Percentiles rank a stretch among this genome's conserved stretches.
These are phyloP conservation scores for Acanthoscelides obtectus DNA, from an alignment of 2,888 invertebrate species.

Conservation along the genomic window DNA sequence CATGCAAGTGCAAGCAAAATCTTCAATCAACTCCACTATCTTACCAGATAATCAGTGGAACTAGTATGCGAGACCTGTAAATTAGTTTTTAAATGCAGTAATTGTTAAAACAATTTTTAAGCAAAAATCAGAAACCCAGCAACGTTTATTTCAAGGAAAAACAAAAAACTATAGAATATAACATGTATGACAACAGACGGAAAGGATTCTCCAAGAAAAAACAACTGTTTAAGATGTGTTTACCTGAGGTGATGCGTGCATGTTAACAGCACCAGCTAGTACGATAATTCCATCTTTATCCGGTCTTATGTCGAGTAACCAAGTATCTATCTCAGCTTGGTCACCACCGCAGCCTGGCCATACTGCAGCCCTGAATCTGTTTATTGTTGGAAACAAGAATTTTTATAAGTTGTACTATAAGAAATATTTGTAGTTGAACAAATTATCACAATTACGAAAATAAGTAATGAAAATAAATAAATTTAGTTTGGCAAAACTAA, in stretches of 20 bases:
- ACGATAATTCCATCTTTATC: constrained; percentile 63
- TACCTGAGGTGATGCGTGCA: constrained; percentile 61
- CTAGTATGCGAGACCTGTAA: neutral
- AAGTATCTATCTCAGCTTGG: constrained; percentile 61
- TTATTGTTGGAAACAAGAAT: too few species aligned
- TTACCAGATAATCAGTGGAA: neutral
- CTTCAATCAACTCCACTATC: neutral
- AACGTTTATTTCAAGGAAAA: too few species aligned
- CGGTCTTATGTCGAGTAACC: constrained; percentile 74
- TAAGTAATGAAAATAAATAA: too few species aligned
- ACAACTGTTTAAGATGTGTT: constrained; percentile 1
- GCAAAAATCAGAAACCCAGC: too few species aligned
- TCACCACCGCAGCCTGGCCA: constrained; percentile 60
- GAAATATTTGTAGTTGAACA: too few species aligned
- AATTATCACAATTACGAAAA: too few species aligned
- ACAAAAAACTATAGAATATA: too few species aligned
- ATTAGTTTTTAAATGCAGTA: neutral
- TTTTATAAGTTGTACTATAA: too few species aligned
- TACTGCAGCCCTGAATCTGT: constrained; percentile 56
- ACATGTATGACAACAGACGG: too few species aligned
- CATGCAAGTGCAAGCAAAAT: neutral
- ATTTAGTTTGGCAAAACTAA: too few species aligned
- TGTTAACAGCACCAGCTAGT: constrained; percentile 65
- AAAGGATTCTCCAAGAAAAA: too few species aligned
- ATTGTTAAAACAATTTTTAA: too few species aligned